phyloP scores from a whole-genome alignment of 2,797 vertebrate genomes.

The Babyrousa celebensis region DNA sequence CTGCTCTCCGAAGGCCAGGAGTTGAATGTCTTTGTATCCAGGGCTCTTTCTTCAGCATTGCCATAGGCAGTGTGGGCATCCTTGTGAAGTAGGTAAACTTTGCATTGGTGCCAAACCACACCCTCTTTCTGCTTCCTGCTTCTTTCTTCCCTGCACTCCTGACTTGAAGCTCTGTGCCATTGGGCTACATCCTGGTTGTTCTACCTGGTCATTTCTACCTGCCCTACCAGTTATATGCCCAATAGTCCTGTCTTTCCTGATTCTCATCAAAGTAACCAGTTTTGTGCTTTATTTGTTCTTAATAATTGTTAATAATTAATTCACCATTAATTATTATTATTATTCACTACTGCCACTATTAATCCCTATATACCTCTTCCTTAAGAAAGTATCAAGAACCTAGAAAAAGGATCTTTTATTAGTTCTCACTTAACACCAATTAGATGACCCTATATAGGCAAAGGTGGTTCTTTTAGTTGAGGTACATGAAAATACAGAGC shows the following conservation, averaged over 20 bases:
- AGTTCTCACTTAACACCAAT: background rate
- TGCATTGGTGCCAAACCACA: background rate
- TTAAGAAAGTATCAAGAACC: background rate
- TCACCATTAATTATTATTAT: no score
- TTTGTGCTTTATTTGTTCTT: background rate
- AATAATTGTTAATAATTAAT: background rate
- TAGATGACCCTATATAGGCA: background rate
- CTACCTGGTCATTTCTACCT: background rate
- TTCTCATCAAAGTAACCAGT: background rate
- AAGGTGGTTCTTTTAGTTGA: background rate
- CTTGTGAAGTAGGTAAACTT: background rate
- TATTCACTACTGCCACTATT: background rate
- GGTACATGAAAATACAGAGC: background rate
- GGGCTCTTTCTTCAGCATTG: background rate
- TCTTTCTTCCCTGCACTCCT: background rate
- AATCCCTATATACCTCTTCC: background rate
- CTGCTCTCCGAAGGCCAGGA: background rate
- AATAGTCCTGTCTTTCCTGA: conserved; percentile 3
- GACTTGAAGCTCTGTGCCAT: conserved; percentile 5
- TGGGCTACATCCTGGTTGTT: conserved; percentile 41
- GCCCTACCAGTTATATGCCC: background rate
- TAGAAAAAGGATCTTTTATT: conserved; percentile 4
- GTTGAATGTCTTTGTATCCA: background rate
- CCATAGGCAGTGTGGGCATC: background rate
- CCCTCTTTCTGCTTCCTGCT: conserved; percentile 60